Evolutionary conservation across 2,113 vertebrate genomes (phyloP).

Genomic region (Apodemus sylvaticus): DNA sequence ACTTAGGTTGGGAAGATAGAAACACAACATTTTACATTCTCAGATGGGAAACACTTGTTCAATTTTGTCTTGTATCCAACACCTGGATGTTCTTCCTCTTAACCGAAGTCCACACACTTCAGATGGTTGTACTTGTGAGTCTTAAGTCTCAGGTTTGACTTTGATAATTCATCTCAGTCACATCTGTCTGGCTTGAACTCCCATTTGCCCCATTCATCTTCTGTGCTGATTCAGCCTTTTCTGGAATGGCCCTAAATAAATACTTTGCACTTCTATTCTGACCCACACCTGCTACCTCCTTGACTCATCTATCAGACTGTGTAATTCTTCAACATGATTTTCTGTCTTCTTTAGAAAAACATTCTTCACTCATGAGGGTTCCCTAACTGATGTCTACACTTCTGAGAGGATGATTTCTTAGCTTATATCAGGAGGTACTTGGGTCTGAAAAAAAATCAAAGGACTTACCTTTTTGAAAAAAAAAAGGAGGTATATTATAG

Average conservation of each 20-base stretch:
- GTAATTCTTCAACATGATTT: background rate
- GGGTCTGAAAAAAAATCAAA: background rate
- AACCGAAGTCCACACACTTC: background rate
- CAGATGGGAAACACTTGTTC: background rate
- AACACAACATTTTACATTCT: background rate
- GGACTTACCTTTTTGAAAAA: constrained; percentile 11
- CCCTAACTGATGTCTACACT: background rate
- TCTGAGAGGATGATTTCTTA: background rate
- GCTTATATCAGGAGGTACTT: background rate
- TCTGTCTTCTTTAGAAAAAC: background rate
- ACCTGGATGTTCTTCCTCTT: background rate
- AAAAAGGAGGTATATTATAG: background rate
- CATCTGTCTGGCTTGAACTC: background rate
- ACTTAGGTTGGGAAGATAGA: background rate
- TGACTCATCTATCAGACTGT: background rate
- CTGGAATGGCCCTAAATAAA: background rate
- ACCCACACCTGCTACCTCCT: background rate
- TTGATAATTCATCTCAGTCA: background rate
- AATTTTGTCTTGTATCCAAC: background rate
- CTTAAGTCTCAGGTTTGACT: background rate
- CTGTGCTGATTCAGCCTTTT: background rate
- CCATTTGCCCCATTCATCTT: background rate
- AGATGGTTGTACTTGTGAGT: background rate
- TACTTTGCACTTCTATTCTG: background rate
- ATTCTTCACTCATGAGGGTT: background rate